phyloP scores from a whole-genome alignment of 2,797 vertebrate species.

The Acrossocheilus fasciatus region DNA sequence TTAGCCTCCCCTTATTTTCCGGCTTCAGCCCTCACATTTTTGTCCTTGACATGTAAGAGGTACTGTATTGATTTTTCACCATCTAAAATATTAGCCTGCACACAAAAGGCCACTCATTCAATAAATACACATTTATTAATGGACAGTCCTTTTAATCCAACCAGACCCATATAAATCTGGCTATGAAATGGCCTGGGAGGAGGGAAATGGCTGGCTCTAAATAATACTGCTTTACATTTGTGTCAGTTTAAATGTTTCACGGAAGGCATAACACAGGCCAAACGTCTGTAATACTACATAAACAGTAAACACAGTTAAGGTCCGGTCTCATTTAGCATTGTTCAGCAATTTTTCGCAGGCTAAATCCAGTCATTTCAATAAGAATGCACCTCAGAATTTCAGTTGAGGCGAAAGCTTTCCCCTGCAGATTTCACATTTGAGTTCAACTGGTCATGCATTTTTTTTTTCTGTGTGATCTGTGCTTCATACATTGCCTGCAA shows the following conservation, averaged over 20 bases:
- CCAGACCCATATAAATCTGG: constrained; percentile 5
- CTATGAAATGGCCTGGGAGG: constrained; percentile 10
- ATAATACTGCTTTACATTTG: constrained; percentile 18
- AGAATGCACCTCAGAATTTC: background rate
- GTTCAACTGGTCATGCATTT: background rate
- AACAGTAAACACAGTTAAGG: constrained; percentile 21
- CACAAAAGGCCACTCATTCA: constrained; percentile 54
- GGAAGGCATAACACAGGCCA: constrained; percentile 1
- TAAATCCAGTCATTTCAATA: background rate
- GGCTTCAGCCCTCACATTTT: constrained; percentile 45
- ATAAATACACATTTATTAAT: constrained; percentile 56
- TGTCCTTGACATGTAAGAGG: constrained; percentile 56
- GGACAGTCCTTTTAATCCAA: constrained; percentile 51
- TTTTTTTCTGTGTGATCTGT: background rate
- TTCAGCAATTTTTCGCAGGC: background rate
- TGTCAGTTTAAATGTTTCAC: constrained; percentile 9
- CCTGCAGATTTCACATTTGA: background rate
- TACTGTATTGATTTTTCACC: constrained; percentile 59
- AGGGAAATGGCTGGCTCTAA: background rate
- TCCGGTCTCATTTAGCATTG: background rate
- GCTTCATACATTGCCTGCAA: background rate
- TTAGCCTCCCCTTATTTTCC: constrained; percentile 57
- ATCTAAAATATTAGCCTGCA: constrained; percentile 61
- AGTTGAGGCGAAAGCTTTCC: background rate
- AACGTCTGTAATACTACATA: background rate